Evolutionary conservation across 2,888 invertebrate species (phyloP).

Genomic region (Dynastes grantii): DNA sequence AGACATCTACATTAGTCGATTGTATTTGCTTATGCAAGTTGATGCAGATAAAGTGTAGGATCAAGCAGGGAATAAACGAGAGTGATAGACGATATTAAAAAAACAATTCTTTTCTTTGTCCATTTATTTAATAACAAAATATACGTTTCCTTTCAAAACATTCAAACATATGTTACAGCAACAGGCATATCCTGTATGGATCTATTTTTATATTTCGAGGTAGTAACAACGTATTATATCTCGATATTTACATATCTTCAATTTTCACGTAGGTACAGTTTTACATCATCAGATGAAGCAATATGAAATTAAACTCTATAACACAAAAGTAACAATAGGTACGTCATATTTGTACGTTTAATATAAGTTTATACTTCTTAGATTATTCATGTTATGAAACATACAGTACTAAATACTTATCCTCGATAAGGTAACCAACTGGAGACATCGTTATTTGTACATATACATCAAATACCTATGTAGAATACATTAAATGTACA

Average conservation of each 20-base stretch:
- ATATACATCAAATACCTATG: neutral
- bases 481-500: neutral
- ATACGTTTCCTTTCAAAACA: neutral
- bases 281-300: neutral
- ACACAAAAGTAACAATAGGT: neutral
- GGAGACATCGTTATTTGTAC: neutral
- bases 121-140: too few relatives aligned
- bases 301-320: conserved; percentile 11
- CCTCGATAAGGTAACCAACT: conserved; percentile 10
- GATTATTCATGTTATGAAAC: neutral
- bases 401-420: neutral
- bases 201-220: conserved; percentile 24
- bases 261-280: too few relatives aligned
- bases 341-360: neutral
- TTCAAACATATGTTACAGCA: neutral
- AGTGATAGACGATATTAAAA: too few relatives aligned
- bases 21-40: too few relatives aligned
- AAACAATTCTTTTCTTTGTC: neutral
- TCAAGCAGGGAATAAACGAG: too few relatives aligned
- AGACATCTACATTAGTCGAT: too few relatives aligned
- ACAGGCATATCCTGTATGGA: neutral
- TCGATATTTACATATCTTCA: too few relatives aligned
- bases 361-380: neutral
- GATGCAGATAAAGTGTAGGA: too few relatives aligned
- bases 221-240: conserved; percentile 15